phyloP scores from a whole-genome alignment of 1,140 invertebrate species.

The Bombus sibiricus region DNA sequence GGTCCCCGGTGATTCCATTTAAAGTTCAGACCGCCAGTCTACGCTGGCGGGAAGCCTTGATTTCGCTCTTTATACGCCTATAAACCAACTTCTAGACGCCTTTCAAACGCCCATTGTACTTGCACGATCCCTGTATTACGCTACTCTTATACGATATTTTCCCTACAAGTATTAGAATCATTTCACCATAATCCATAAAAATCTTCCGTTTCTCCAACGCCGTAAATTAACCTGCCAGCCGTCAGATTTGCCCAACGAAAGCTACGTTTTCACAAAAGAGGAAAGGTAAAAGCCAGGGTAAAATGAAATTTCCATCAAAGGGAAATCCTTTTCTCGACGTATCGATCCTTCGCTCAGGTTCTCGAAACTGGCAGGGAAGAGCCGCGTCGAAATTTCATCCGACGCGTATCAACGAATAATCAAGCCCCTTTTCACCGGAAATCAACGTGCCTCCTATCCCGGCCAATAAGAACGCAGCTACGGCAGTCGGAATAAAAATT shows the following conservation, averaged over 20 bases:
- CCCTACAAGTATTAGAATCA: background rate
- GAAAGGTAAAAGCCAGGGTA: background rate
- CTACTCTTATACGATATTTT: background rate
- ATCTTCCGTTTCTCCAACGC: background rate
- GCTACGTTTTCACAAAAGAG: background rate
- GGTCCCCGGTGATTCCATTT: slow-evolving; percentile 43
- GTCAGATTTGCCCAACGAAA: background rate
- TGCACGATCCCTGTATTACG: background rate
- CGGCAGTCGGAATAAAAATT: background rate
- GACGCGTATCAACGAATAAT: slow-evolving; percentile 1
- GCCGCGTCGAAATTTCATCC: background rate
- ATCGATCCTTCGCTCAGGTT: background rate
- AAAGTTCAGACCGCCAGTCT: background rate
- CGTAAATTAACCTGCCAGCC: background rate
- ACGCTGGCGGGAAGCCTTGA: background rate
- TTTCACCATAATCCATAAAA: background rate
- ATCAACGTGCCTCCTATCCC: background rate
- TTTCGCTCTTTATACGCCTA: background rate
- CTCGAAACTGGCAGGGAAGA: background rate
- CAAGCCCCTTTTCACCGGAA: slow-evolving; percentile 4
- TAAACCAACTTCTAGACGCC: background rate
- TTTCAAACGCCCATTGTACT: background rate
- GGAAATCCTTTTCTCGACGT: background rate
- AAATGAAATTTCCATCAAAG: background rate
- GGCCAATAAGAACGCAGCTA: background rate